Evolutionary conservation across 2,888 invertebrate genomes (phyloP), one percentile per base, ranked within the genome.

Genomic region (Philonicus albiceps): DNA sequence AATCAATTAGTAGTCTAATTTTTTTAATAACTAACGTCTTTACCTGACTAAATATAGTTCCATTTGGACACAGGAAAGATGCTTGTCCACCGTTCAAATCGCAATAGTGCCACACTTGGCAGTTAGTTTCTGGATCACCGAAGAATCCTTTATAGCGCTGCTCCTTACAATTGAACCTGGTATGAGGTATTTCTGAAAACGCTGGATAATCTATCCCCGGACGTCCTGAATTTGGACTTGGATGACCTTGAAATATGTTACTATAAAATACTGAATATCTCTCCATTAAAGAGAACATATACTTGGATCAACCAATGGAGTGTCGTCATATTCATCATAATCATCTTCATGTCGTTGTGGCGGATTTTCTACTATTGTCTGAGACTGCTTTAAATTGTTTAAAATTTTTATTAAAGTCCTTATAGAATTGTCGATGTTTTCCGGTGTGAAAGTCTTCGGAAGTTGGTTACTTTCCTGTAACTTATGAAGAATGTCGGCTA

Each of bases 41-140:
- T 88, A 92, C 92, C 93, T 97, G 97, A 89, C 96, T 97, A 93
- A 97, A 97, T 90, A 97, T 96, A 3, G 97, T 97, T 53, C 97
- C 97, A 91, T 97, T 97, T 78, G 97, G 97, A 90, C 97, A 97
- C 49, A 97, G 93, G 91, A 97, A 97, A 3, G 97, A 97, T 4
- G 97, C 96, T 91, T 97, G 97, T 6, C 97, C 97, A 7, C 97
- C 97, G 90, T 97, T 97, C 86, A 97, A 93, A 91, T 97, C 97
- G 90, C 97, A 97, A 91, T 97, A 97, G 91, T 97, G 97, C 97
- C 97, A 97, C 8, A 97, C 97, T 94, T 97, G 97, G 91, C 97
- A 97, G 89, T 95, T 94, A 6, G 97, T 96, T 89, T 96, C 96
- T 13, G 97, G 96, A 92, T 97, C 97, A 3, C 97, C 97, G 90